Base-by-base conservation (phyloP, 92 coral and sea anemone species). In the Bergia sp. region DNA sequence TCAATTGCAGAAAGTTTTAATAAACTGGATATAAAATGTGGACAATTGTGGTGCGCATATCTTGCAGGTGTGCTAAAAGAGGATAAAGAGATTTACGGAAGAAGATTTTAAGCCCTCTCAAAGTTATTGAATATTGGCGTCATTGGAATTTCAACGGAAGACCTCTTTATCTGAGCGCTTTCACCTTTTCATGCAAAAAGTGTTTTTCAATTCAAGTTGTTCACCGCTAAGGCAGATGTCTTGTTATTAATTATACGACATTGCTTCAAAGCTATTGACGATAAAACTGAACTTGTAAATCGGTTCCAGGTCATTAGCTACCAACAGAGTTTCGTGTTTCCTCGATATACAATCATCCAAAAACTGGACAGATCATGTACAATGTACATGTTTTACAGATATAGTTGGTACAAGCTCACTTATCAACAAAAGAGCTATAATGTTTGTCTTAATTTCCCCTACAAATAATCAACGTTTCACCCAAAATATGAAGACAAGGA, bases 141-240 rank as follows among this genome's bases (percentile, higher is more conserved):
- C 79, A 84, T 69, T 69, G 65, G 87, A 84, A 84, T 84, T 81
- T 84, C 42, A 84, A 84, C 61, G 87, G 57, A 84, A 84, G 87
- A 67, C 20, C 77, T 69, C 42, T 71, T 36, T 84, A 69, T 69
- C 55, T 47, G 37, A 84, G 72, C 44, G 44, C 53, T 71, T 84
- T 71, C 87, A 84, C 57, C 75, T 43, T 41, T 67, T 69, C 55
- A 84, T 36, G 77, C 5, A 45, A 29, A 80, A 79, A 45, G 16
- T 50, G 38, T 71, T 13, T 44, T 84, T 71, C 42, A 44, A 84
- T 36, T 29, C 55, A 83, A 9, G 45, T 43, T 84, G 21, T 69
- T 84, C 66, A 69, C 29, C 36, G 15, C 29, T 81, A 9, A 45
- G 1, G 79, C 79, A 84, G 66, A 84, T n/a, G 41, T 16, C 29